Evolutionary conservation across 2,113 vertebrate species (phyloP).

Genomic region (Psophia crepitans): DNA sequence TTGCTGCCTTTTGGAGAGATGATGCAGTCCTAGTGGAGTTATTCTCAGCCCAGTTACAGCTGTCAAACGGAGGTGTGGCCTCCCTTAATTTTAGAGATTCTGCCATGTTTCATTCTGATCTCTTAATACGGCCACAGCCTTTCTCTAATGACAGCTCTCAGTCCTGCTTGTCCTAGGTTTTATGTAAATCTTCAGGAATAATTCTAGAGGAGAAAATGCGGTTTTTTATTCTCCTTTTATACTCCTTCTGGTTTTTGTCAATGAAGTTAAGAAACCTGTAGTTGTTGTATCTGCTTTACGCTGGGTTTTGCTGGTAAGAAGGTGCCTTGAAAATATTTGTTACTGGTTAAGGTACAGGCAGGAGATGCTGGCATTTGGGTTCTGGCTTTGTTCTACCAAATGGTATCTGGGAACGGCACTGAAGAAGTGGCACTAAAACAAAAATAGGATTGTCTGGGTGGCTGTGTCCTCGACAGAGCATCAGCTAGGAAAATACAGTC

Average conservation of each 20-base stretch:
- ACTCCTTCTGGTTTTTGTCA: background rate
- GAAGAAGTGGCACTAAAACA: background rate
- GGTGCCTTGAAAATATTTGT: background rate
- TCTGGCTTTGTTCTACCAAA: conserved; percentile 29
- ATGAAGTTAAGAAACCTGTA: background rate
- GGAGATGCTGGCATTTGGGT: background rate
- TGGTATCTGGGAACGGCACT: background rate
- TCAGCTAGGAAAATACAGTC: background rate
- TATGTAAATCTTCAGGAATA: background rate
- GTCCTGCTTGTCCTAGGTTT: background rate
- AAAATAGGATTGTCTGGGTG: background rate
- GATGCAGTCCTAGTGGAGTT: conserved; percentile 6
- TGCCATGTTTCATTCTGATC: conserved; percentile 25
- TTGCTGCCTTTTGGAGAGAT: background rate
- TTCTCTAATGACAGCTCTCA: background rate
- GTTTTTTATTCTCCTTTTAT: background rate
- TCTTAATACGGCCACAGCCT: conserved; percentile 1
- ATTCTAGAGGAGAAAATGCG: background rate
- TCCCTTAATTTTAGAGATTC: conserved; percentile 45
- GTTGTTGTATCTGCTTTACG: background rate
- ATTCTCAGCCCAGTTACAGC: conserved; percentile 29
- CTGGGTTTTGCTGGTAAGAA: background rate
- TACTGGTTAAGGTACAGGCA: background rate
- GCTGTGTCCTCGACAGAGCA: background rate
- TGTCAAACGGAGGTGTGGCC: conserved; percentile 24